Evolutionary conservation across 2,113 vertebrate species (phyloP).

Genomic region (Clarias batrachus): DNA sequence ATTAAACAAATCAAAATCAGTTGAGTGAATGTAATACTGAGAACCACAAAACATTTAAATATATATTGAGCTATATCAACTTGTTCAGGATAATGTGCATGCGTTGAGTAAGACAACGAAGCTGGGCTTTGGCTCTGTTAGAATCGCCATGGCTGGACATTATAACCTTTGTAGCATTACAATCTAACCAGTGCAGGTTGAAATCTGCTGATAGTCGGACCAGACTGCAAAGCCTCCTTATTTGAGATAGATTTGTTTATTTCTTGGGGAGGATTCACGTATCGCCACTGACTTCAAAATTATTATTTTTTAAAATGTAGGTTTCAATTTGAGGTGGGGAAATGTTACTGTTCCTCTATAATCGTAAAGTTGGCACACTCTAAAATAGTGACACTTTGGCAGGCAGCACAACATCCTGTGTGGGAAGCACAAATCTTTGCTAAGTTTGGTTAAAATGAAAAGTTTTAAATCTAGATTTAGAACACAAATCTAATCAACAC

Average conservation of each 20-base stretch:
- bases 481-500: too few relatives aligned
- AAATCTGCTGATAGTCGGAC: background rate
- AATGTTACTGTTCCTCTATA: too few relatives aligned
- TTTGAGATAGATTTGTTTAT: background rate
- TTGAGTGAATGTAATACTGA: conserved; percentile 59
- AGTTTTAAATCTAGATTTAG: too few relatives aligned
- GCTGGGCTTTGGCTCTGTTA: conserved; percentile 70
- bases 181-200: background rate
- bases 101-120: conserved; percentile 74
- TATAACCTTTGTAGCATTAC: background rate
- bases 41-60: conserved; percentile 74
- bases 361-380: too few relatives aligned
- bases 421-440: too few relatives aligned
- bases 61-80: conserved; percentile 71
- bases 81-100: conserved; percentile 76
- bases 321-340: too few relatives aligned
- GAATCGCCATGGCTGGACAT: conserved; percentile 51
- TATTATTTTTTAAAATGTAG: too few relatives aligned
- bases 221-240: background rate
- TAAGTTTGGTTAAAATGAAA: too few relatives aligned
- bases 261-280: too few relatives aligned
- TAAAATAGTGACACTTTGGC: too few relatives aligned
- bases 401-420: too few relatives aligned
- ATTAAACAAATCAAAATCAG: conserved; percentile 57
- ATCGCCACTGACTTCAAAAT: too few relatives aligned